A percentile compares a stretch with the other conserved stretches of the same genome.
These are phyloP conservation scores for Uropsilus gracilis DNA, from an alignment of 2,113 vertebrate species.

Conservation along the genomic window DNA sequence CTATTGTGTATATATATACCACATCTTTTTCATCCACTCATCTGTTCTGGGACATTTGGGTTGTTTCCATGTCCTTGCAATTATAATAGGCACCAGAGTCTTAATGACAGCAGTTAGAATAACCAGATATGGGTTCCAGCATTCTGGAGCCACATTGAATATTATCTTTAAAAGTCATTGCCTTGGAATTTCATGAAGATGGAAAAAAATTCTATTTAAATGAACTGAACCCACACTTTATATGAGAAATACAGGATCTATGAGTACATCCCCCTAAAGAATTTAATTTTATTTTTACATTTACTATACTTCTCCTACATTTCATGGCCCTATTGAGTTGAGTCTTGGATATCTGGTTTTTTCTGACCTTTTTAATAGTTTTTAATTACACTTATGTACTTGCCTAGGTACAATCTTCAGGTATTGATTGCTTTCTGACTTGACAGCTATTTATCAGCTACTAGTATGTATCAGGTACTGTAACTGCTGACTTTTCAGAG, in stretches of 20 bases:
- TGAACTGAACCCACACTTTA: neutral
- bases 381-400: neutral
- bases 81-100: neutral
- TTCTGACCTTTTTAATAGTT: neutral
- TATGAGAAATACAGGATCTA: neutral
- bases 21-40: too few relatives aligned
- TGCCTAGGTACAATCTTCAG: neutral
- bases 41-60: too few relatives aligned
- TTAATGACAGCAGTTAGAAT: neutral
- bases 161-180: neutral
- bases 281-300: neutral
- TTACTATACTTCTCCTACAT: neutral
- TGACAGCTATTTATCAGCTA: neutral
- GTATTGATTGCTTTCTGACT: neutral
- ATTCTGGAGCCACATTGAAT: neutral
- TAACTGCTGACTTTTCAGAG: neutral
- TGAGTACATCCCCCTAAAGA: too few relatives aligned
- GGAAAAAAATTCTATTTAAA: neutral
- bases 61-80: too few relatives aligned
- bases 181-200: neutral
- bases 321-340: neutral
- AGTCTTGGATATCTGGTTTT: neutral
- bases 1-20: too few relatives aligned
- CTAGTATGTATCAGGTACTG: neutral
- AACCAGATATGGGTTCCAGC: neutral